Evolutionary conservation across 2,113 vertebrate species (phyloP).

Genomic region (Psilopogon haemacephalus): DNA sequence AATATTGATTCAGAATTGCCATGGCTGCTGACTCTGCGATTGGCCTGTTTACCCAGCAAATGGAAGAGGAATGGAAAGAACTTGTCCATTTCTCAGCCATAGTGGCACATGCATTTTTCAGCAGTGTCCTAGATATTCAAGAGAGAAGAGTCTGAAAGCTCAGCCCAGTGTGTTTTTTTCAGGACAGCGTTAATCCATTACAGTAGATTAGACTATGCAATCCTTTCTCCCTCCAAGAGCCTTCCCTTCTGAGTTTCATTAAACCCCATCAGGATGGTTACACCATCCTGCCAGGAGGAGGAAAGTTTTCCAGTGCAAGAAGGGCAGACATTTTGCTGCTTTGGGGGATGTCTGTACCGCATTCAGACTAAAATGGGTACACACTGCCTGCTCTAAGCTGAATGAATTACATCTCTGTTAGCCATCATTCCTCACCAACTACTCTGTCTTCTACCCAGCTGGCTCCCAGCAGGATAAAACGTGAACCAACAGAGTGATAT

Average conservation of each 20-base stretch:
- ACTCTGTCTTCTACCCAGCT: not conserved
- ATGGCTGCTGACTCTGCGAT: conserved; percentile 56
- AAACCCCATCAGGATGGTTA: not conserved
- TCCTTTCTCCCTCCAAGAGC: not conserved
- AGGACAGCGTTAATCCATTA: not conserved
- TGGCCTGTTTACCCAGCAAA: conserved; percentile 46
- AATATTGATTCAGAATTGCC: conserved; percentile 72
- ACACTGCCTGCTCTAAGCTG: accelerated
- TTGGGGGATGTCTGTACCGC: not conserved
- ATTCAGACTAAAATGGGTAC: not conserved
- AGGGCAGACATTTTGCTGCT: not conserved
- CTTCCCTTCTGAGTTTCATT: not conserved
- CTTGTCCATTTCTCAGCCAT: conserved; percentile 7
- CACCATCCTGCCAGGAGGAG: not conserved
- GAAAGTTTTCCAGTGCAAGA: not conserved
- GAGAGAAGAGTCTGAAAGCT: conserved; percentile 7
- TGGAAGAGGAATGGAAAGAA: conserved; percentile 43
- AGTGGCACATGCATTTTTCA: conserved; percentile 56
- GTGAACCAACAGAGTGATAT: not conserved
- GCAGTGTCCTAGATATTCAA: not conserved
- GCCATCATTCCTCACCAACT: not conserved
- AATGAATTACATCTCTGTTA: not conserved
- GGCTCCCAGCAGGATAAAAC: not conserved
- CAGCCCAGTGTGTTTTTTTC: not conserved
- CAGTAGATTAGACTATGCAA: not conserved